A percentile compares a stretch with the other conserved stretches of the same genome.
These are phyloP conservation scores for Penaeus monodon DNA, from an alignment of 2,888 invertebrate species.

Conservation along the genomic window DNA sequence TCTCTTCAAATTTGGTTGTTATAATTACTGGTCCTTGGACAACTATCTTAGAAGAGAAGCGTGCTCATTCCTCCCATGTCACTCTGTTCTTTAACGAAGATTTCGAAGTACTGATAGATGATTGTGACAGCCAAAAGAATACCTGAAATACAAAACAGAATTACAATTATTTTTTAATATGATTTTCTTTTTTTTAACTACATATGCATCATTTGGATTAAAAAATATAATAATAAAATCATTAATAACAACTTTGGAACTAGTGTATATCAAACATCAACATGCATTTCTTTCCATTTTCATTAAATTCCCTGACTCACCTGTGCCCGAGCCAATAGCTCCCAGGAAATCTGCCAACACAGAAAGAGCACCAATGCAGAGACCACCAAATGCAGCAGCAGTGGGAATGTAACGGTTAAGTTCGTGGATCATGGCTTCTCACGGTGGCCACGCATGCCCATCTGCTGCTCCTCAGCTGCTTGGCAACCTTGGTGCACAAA, in stretches of 20 bases:
- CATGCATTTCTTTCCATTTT: too few relatives aligned
- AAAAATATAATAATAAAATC: too few relatives aligned
- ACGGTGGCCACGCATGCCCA: slow-evolving; percentile 99
- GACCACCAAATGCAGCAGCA: slow-evolving; percentile 98
- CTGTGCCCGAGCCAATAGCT: slow-evolving; percentile 87
- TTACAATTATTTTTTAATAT: neutral
- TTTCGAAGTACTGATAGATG: slow-evolving; percentile 99
- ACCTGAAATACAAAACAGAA: slow-evolving; percentile 82
- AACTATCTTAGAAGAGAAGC: slow-evolving; percentile 86
- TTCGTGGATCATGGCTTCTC: slow-evolving; percentile 99
- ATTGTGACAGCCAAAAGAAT: slow-evolving; percentile 98
- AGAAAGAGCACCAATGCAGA: slow-evolving; percentile 98
- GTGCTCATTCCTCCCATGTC: slow-evolving; percentile 99
- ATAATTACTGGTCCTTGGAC: slow-evolving; percentile 12
- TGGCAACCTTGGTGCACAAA: slow-evolving; percentile 83
- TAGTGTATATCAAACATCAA: too few relatives aligned
- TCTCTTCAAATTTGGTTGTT: neutral
- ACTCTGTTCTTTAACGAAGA: slow-evolving; percentile 99
- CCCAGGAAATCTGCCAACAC: slow-evolving; percentile 99
- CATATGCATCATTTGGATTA: too few relatives aligned
- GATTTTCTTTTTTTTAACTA: too few relatives aligned
- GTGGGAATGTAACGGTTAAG: slow-evolving; percentile 99
- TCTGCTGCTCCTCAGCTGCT: slow-evolving; percentile 99
- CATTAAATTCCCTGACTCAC: slow-evolving; percentile 27
- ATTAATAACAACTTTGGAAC: too few relatives aligned